A percentile compares a stretch with the other conserved stretches of the same genome.
phyloP scores from a whole-genome alignment of 2,888 invertebrate genomes.

The Pheosia tremula region DNA sequence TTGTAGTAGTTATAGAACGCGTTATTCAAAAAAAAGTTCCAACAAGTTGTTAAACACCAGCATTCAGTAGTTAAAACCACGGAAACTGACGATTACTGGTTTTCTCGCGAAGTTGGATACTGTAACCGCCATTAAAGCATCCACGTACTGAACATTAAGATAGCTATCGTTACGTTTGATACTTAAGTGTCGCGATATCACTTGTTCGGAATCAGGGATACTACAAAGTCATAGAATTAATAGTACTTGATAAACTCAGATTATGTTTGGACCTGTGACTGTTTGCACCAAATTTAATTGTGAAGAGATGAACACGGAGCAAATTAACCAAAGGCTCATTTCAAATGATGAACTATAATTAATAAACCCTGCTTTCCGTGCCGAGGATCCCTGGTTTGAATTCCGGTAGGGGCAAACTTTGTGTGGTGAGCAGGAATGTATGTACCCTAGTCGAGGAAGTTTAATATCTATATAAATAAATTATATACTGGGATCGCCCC shows the following conservation, averaged over 20 bases:
- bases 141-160: conserved; percentile 27
- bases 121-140: conserved; percentile 19
- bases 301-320: not conserved
- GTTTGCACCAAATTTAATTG: not conserved
- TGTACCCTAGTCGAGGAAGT: too few species aligned
- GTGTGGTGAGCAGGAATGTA: too few species aligned
- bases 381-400: too few species aligned
- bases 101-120: not conserved
- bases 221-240: conserved; percentile 15
- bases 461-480: too few species aligned
- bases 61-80: not conserved
- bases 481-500: too few species aligned
- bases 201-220: conserved; percentile 15
- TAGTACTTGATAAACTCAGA: conserved; percentile 24
- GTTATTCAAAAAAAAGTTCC: too few species aligned
- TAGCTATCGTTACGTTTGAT: conserved; percentile 27
- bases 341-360: too few species aligned
- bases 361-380: too few species aligned
- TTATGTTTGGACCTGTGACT: conserved; percentile 11
- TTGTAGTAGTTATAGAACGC: not conserved
- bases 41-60: not conserved
- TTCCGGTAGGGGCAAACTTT: too few species aligned
- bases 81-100: not conserved
- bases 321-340: too few species aligned
- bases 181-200: conserved; percentile 17